Evolutionary conservation across 2,113 vertebrate species (phyloP).

Genomic region (Sebastes schlegelii): DNA sequence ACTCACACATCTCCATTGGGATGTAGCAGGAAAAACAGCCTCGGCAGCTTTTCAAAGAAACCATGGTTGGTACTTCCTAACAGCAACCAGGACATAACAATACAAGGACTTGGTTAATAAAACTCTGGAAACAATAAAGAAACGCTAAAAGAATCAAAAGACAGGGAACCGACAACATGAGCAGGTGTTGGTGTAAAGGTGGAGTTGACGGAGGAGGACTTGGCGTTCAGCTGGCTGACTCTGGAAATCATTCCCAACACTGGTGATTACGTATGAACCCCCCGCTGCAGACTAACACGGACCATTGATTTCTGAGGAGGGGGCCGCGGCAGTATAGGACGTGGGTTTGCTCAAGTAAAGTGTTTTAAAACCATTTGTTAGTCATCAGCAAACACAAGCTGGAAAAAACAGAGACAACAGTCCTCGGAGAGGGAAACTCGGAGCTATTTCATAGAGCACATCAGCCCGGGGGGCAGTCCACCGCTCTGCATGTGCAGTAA

Average conservation of each 20-base stretch:
- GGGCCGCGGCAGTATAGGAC: neutral
- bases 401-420: conserved; percentile 16
- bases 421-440: conserved; percentile 34
- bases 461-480: conserved; percentile 17
- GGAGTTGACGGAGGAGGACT: conserved; percentile 13
- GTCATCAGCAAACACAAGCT: conserved; percentile 57
- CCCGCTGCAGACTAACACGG: conserved; percentile 52
- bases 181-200: conserved; percentile 9
- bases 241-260: conserved; percentile 30
- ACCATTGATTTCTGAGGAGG: conserved; percentile 51
- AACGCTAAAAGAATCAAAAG: conserved; percentile 1
- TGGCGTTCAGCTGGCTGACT: conserved; percentile 37
- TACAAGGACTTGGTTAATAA: neutral
- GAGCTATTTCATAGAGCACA: conserved; percentile 49
- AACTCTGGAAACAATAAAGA: neutral
- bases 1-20: neutral
- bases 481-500: conserved; percentile 21
- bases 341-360: conserved; percentile 54
- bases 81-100: neutral
- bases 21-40: conserved; percentile 25
- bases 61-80: conserved; percentile 31
- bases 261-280: conserved; percentile 22
- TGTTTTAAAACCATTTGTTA: conserved; percentile 66
- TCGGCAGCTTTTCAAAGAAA: conserved; percentile 19
- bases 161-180: neutral